phyloP scores from a whole-genome alignment of 2,888 invertebrate genomes.

The Scrobipalpa costella region DNA sequence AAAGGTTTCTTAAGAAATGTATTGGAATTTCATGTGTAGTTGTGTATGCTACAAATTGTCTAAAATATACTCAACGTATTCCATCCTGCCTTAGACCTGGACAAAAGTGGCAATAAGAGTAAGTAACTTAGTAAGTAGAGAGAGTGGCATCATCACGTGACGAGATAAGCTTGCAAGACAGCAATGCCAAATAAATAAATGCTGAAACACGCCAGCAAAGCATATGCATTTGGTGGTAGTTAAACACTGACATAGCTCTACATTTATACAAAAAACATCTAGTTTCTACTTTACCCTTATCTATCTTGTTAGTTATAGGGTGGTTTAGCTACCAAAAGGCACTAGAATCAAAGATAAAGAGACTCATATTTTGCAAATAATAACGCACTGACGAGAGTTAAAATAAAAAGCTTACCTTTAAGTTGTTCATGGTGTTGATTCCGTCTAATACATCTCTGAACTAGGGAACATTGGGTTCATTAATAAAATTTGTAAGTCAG shows the following conservation, averaged over 20 bases:
- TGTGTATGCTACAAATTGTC: not conserved
- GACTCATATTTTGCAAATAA: not conserved
- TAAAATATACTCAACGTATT: not conserved
- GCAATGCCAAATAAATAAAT: not conserved
- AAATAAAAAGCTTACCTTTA: no score
- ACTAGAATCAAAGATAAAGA: not conserved
- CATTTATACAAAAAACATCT: not conserved
- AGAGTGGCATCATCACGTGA: not conserved
- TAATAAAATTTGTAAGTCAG: not conserved
- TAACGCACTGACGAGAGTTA: no score
- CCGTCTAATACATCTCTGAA: no score
- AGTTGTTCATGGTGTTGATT: not conserved
- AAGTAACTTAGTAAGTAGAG: not conserved
- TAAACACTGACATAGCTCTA: not conserved
- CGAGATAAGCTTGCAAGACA: not conserved
- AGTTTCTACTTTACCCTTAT: not conserved
- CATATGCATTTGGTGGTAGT: not conserved
- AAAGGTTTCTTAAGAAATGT: no score
- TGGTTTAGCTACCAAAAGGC: no score
- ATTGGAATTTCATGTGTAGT: not conserved
- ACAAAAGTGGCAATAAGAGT: conserved; percentile 1
- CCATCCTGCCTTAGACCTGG: not conserved
- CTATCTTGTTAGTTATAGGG: not conserved
- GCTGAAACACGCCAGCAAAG: not conserved
- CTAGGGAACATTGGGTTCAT: no score